These are phyloP conservation scores for Ptychobarbus kaznakovi DNA, from an alignment of 2,797 vertebrate species.

Conservation along the genomic window DNA sequence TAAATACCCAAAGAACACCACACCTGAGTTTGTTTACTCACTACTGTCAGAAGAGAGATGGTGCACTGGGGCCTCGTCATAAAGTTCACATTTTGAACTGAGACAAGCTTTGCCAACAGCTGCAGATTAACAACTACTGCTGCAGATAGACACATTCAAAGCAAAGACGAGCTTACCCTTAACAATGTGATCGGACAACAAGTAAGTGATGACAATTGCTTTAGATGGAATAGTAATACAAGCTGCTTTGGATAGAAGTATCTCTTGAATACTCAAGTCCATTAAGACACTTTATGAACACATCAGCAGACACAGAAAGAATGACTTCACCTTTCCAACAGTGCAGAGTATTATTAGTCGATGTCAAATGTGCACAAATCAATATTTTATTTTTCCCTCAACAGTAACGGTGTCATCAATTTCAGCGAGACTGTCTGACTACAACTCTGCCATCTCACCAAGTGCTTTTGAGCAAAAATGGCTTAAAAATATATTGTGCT, in stretches of 20 bases:
- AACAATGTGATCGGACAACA: neutral
- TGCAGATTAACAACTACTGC: constrained; percentile 6
- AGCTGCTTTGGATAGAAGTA: neutral
- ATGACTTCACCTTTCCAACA: constrained; percentile 9
- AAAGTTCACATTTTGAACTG: constrained; percentile 35
- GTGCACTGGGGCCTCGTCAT: constrained; percentile 2
- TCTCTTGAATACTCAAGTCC: neutral
- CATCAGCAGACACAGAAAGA: neutral
- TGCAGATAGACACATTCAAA: neutral
- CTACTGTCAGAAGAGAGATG: constrained; percentile 1
- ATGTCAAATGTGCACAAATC: neutral
- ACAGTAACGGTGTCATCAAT: neutral
- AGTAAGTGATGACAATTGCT: neutral
- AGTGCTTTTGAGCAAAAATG: constrained; percentile 22
- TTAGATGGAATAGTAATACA: neutral
- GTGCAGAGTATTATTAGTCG: neutral
- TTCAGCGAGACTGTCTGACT: neutral
- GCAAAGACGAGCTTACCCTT: neutral
- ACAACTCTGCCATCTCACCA: constrained; percentile 5
- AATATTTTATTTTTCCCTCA: neutral
- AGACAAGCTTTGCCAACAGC: constrained; percentile 21
- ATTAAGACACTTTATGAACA: neutral
- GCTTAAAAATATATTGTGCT: neutral
- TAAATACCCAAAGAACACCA: constrained; percentile 7
- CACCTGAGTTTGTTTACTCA: constrained; percentile 20